Conservation (phyloP, 2,888 invertebrate species). For the Acanthosoma haemorrhoidale region DNA sequence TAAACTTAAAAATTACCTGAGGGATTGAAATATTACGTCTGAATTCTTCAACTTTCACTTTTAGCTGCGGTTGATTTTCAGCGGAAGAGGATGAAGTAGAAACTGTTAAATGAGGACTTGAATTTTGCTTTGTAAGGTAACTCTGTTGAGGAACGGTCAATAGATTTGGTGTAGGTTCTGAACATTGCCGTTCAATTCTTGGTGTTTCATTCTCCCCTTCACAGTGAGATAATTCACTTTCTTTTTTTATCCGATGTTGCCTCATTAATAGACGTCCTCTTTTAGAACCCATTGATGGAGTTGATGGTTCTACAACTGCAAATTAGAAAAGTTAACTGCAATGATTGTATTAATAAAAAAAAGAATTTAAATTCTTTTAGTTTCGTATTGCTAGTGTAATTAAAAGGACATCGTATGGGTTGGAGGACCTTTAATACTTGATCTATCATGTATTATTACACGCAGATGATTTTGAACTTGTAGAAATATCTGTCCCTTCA, state of each 20-base stretch:
- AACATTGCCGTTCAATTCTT: constrained; percentile 53
- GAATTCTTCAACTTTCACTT: constrained; percentile 50
- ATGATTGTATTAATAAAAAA: too few relatives aligned
- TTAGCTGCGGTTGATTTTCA: constrained; percentile 39
- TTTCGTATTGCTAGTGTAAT: too few relatives aligned
- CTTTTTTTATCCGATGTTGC: constrained; percentile 62
- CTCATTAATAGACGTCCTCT: constrained; percentile 58
- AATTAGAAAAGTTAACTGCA: too few relatives aligned
- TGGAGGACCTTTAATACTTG: too few relatives aligned
- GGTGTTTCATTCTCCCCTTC: constrained; percentile 31
- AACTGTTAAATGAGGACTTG: constrained; percentile 57
- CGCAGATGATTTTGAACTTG: too few relatives aligned
- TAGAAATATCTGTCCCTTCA: too few relatives aligned
- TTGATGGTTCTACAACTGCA: constrained; percentile 34
- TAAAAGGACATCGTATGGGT: too few relatives aligned
- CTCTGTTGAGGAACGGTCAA: constrained; percentile 37
- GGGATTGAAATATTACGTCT: constrained; percentile 58
- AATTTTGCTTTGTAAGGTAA: constrained; percentile 60
- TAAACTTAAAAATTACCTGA: constrained; percentile 48
- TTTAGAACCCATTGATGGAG: constrained; percentile 51
- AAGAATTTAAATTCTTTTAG: too few relatives aligned
- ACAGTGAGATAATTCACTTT: constrained; percentile 49
- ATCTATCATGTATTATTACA: too few relatives aligned
- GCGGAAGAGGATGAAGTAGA: constrained; percentile 37
- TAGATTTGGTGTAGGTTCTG: constrained; percentile 50